Evolutionary conservation across 1,140 invertebrate genomes (phyloP).

Genomic region (Trachelipus rathkii): DNA sequence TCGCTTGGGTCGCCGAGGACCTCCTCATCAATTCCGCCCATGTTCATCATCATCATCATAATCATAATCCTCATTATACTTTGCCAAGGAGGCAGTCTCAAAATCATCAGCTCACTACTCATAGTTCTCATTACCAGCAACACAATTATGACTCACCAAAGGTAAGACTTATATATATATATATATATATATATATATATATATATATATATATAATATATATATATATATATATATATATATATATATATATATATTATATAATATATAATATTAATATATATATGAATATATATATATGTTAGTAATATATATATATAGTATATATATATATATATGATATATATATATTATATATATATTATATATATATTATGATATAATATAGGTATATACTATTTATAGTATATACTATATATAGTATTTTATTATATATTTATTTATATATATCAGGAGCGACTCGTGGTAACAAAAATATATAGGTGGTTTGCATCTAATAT

Average conservation of each 20-base stretch:
- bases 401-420: no score
- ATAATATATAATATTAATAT: not conserved
- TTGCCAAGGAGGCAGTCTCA: not conserved
- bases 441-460: not conserved
- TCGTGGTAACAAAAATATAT: no score
- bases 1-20: not conserved
- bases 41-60: not conserved
- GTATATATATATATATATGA: no score
- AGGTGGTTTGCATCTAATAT: no score
- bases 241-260: slow-evolving; percentile 8
- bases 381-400: no score
- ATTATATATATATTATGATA: no score
- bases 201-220: slow-evolving; percentile 10
- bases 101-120: not conserved
- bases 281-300: not conserved
- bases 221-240: slow-evolving; percentile 15
- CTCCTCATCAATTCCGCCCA: not conserved
- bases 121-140: not conserved
- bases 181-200: slow-evolving; percentile 12
- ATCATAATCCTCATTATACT: not conserved
- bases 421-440: no score
- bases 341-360: no score
- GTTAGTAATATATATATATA: no score
- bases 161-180: not conserved
- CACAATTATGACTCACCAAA: not conserved